Conservation (phyloP, 2,888 invertebrate genomes). For the Nemoura dubitans region DNA sequence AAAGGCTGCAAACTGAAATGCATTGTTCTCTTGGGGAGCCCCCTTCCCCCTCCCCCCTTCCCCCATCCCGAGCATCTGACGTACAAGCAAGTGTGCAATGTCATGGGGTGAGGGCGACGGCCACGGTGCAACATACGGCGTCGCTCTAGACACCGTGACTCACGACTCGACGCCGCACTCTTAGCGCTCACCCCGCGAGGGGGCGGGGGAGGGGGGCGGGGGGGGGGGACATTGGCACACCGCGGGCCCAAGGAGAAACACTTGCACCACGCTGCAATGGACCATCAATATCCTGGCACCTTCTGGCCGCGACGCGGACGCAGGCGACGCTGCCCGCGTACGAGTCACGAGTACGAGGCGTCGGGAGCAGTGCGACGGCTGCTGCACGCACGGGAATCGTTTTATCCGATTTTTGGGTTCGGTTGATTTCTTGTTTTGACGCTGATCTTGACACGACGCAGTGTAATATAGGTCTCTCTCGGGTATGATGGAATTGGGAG, state of each 20-base stretch:
- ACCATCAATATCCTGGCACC: conserved; percentile 8
- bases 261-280: not conserved
- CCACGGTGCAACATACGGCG: not conserved
- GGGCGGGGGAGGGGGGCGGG: conserved; percentile 19
- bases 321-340: not conserved
- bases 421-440: not conserved
- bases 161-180: not conserved
- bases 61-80: conserved; percentile 15
- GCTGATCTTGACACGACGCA: not conserved
- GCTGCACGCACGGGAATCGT: not conserved
- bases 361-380: not conserved
- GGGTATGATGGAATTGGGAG: too few species aligned
- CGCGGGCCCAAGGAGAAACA: not conserved
- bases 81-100: conserved; percentile 30
- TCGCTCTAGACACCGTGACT: not conserved
- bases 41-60: too few species aligned
- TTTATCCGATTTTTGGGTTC: not conserved
- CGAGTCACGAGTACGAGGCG: not conserved
- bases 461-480: too few species aligned
- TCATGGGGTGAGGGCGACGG: not conserved
- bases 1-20: conserved; percentile 29
- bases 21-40: conserved; percentile 39
- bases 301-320: not conserved
- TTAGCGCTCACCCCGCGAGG: not conserved
- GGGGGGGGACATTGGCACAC: not conserved